Evolutionary conservation across 2,797 vertebrate species (phyloP).

Genomic region (Catamblyrhynchus diadema): DNA sequence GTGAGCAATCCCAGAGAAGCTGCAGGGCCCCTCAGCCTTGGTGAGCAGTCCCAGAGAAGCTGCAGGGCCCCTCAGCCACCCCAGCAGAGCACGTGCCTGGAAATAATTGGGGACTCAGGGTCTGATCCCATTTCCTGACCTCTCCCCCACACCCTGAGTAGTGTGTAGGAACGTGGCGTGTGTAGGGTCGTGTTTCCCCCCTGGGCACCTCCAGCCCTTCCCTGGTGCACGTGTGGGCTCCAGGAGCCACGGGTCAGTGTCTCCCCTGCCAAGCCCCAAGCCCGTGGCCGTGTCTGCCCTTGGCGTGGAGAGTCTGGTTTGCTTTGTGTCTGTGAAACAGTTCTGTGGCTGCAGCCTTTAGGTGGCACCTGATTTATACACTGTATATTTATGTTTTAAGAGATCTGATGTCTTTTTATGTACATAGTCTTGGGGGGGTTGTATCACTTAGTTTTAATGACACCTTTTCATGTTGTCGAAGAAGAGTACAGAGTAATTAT

Average conservation of each 20-base stretch:
- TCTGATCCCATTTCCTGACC: background rate
- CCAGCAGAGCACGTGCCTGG: constrained; percentile 30
- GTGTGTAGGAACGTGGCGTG: background rate
- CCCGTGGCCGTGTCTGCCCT: background rate
- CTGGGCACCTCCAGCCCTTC: background rate
- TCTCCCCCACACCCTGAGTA: background rate
- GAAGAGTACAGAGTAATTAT: background rate
- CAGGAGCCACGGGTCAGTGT: accelerated
- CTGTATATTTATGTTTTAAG: constrained; percentile 59
- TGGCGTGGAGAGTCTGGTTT: constrained; percentile 15
- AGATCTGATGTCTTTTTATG: constrained; percentile 6
- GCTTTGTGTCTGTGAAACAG: constrained; percentile 46
- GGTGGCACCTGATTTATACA: constrained; percentile 9
- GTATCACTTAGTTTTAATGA: background rate
- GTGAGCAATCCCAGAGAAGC: background rate
- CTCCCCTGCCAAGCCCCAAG: background rate
- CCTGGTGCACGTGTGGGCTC: background rate
- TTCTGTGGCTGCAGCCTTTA: background rate
- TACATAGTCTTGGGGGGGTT: background rate
- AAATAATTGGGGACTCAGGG: constrained; percentile 31
- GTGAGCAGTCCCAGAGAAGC: no score
- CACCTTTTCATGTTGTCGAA: background rate
- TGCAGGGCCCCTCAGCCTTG: background rate
- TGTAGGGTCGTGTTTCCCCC: background rate
- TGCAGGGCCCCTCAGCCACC: background rate